Conservation (phyloP, 2,113 vertebrate genomes). For the Ctenodactylus gundi region DNA sequence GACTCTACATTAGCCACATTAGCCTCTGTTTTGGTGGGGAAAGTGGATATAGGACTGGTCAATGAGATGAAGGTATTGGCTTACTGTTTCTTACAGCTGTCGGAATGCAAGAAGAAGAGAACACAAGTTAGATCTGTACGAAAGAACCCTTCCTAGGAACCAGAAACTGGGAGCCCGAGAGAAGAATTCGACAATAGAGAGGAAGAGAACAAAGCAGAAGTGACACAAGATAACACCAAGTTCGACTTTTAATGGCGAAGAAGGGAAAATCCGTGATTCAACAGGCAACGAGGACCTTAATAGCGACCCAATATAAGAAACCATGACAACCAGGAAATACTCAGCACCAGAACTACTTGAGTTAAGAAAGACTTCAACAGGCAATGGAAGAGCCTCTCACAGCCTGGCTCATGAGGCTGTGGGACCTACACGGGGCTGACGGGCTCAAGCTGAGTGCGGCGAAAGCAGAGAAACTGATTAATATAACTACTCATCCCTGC, state of each 20-base stretch:
- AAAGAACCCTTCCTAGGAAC: background rate
- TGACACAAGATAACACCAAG: too few species aligned
- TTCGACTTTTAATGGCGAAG: background rate
- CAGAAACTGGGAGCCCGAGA: background rate
- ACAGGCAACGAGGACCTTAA: background rate
- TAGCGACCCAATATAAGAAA: background rate
- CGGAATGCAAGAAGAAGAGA: too few species aligned
- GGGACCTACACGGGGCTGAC: background rate
- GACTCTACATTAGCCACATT: background rate
- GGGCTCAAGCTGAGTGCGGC: background rate
- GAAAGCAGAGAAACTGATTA: too few species aligned
- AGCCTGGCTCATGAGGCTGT: background rate
- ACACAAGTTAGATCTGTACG: too few species aligned
- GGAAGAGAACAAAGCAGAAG: background rate
- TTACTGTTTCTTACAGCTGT: too few species aligned
- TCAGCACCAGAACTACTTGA: too few species aligned
- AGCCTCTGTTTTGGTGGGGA: background rate
- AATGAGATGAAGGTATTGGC: background rate
- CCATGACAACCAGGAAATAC: background rate
- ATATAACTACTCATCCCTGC: background rate
- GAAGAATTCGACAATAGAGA: too few species aligned
- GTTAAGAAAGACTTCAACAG: background rate
- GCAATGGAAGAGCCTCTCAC: too few species aligned
- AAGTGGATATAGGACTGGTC: background rate
- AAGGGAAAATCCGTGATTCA: too few species aligned